Conservation (phyloP, 2,797 vertebrate species). For the Miichthys miiuy region DNA sequence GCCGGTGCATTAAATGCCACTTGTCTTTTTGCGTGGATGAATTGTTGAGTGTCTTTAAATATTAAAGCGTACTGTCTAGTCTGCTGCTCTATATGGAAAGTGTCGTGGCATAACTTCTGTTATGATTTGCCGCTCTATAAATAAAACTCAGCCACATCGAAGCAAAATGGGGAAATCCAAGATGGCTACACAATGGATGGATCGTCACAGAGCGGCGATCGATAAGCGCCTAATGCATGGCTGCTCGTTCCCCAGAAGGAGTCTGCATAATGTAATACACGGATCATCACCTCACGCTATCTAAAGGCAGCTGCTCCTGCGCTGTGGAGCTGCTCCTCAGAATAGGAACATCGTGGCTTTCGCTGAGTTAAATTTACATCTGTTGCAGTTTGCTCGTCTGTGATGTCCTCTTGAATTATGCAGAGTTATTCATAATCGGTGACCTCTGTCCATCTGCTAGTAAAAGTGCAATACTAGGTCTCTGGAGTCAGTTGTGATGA, state of each 20-base stretch:
- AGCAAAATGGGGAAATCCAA: conserved; percentile 21
- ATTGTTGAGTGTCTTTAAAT: too few species aligned
- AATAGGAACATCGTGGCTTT: conserved; percentile 6
- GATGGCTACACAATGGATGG: conserved; percentile 11
- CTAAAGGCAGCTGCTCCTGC: conserved; percentile 19
- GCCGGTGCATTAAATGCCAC: background rate
- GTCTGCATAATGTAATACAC: conserved; percentile 48
- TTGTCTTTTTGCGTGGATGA: background rate
- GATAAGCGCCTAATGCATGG: conserved; percentile 36
- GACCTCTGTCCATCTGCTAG: conserved; percentile 28
- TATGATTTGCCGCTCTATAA: too few species aligned
- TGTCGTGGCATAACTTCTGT: too few species aligned
- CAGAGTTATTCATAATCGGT: conserved; percentile 29
- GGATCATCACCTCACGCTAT: conserved; percentile 30
- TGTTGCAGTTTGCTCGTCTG: conserved; percentile 15
- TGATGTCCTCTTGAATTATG: conserved; percentile 30
- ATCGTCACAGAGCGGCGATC: conserved; percentile 15
- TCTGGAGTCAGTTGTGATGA: conserved; percentile 3
- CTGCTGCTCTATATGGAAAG: too few species aligned
- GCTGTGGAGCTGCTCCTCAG: background rate
- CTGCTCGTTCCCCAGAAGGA: conserved; percentile 34
- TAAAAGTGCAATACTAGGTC: background rate
- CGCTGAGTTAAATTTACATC: conserved; percentile 14
- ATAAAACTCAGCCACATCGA: conserved; percentile 8
- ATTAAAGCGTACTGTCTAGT: too few species aligned